Percentiles rank a stretch among this genome's conserved stretches.
phyloP scores from a whole-genome alignment of 2,888 invertebrate species.

The Temnothorax rugatulus region DNA sequence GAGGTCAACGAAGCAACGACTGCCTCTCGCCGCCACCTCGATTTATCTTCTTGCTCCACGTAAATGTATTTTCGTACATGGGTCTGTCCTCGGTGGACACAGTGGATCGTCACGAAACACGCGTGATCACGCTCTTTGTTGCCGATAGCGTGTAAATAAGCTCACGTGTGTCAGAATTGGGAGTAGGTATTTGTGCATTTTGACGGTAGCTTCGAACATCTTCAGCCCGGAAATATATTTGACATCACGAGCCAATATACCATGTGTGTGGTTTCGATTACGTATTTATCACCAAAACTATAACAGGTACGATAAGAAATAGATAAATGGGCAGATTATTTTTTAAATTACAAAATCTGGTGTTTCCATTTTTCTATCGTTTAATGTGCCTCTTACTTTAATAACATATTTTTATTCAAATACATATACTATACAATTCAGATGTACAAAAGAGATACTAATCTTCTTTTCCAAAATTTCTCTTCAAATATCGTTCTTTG shows the following conservation, averaged over 20 bases:
- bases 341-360: not conserved
- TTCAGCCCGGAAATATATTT: not conserved
- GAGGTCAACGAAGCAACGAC: constrained; percentile 66
- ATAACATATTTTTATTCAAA: not conserved
- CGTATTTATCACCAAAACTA: not conserved
- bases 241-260: not conserved
- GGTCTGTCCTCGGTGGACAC: constrained; percentile 38
- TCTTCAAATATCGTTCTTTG: not conserved
- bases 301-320: not conserved
- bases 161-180: constrained; percentile 18
- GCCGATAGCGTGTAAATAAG: constrained; percentile 21
- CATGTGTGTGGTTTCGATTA: no score
- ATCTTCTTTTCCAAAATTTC: not conserved
- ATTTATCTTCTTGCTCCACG: constrained; percentile 34
- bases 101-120: constrained; percentile 38
- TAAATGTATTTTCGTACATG: constrained; percentile 52
- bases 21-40: constrained; percentile 41
- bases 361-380: not conserved
- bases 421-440: not conserved
- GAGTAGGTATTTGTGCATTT: constrained; percentile 5
- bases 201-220: not conserved
- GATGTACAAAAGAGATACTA: not conserved
- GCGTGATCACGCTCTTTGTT: constrained; percentile 35
- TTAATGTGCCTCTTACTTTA: not conserved
- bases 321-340: not conserved